phyloP scores from a whole-genome alignment of 2,113 vertebrate species.

The Anser cygnoides region DNA sequence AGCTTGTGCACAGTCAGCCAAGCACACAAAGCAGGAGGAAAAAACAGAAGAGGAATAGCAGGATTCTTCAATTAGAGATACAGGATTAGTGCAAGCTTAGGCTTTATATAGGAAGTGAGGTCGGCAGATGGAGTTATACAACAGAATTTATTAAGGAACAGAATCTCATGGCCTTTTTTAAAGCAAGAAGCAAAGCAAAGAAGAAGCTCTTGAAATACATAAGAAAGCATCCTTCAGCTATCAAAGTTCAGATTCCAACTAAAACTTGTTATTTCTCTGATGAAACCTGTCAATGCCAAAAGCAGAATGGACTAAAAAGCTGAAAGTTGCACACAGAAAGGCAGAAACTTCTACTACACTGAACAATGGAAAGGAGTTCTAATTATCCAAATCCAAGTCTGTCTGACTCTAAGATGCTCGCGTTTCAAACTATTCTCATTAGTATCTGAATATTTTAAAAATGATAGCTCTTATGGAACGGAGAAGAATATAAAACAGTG shows the following conservation, averaged over 20 bases:
- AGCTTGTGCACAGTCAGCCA: slow-evolving; percentile 51
- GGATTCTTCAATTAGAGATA: slow-evolving; percentile 3
- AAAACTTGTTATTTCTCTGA: slow-evolving; percentile 11
- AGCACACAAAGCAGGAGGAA: slow-evolving; percentile 52
- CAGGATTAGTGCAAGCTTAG: slow-evolving; percentile 43
- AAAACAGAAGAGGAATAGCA: slow-evolving; percentile 19
- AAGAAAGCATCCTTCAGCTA: slow-evolving; percentile 38
- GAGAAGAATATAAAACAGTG: background rate
- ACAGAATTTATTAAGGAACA: slow-evolving; percentile 35
- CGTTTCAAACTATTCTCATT: background rate
- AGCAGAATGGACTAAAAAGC: slow-evolving; percentile 40
- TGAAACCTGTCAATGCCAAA: slow-evolving; percentile 14
- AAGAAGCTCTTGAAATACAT: slow-evolving; percentile 30
- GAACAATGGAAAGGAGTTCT: background rate
- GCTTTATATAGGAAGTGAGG: slow-evolving; percentile 28
- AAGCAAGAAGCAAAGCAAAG: slow-evolving; percentile 55
- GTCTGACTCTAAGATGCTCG: background rate
- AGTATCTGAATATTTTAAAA: background rate
- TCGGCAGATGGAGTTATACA: slow-evolving; percentile 9
- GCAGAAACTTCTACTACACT: slow-evolving; percentile 29
- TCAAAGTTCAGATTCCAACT: slow-evolving; percentile 25
- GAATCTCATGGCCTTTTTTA: slow-evolving; percentile 9
- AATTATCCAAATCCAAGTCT: background rate
- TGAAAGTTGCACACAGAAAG: slow-evolving; percentile 32
- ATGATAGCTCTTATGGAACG: slow-evolving; percentile 6